These are phyloP conservation scores for Mormyrops attenuatus DNA, from an alignment of 2,797 vertebrate genomes.

Conservation along the genomic window DNA sequence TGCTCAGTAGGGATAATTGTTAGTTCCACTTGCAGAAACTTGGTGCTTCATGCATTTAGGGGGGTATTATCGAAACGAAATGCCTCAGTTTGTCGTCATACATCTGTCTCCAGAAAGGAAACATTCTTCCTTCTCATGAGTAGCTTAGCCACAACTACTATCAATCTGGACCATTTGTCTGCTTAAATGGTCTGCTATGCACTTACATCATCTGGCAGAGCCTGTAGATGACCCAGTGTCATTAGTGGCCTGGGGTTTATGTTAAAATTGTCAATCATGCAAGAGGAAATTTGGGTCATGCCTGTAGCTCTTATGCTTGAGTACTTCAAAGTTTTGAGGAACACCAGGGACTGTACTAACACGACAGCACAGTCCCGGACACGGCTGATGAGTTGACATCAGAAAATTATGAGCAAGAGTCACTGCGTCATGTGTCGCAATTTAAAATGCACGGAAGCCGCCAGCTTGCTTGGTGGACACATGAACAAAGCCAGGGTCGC, in stretches of 20 bases:
- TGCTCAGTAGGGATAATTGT: conserved; percentile 36
- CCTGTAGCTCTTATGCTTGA: not conserved
- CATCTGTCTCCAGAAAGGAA: not conserved
- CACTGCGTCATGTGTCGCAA: not conserved
- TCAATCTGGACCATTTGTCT: not conserved
- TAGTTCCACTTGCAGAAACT: conserved; percentile 34
- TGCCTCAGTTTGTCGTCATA: not conserved
- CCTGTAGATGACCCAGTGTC: not conserved
- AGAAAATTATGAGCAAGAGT: not conserved
- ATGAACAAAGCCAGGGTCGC: not conserved
- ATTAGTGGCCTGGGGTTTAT: not conserved
- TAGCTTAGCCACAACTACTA: not conserved
- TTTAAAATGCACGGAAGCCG: not conserved
- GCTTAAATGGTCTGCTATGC: not conserved
- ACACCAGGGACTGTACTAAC: not conserved
- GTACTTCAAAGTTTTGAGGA: not conserved
- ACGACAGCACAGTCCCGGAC: not conserved
- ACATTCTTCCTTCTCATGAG: not conserved
- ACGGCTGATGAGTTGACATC: not conserved
- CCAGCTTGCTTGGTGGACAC: not conserved
- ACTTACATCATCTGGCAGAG: not conserved
- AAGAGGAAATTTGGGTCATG: not conserved
- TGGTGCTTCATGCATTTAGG: not conserved
- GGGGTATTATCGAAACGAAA: not conserved
- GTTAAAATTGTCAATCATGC: not conserved